Conservation (phyloP, 2,113 vertebrate genomes). For the Pedionomus torquatus region DNA sequence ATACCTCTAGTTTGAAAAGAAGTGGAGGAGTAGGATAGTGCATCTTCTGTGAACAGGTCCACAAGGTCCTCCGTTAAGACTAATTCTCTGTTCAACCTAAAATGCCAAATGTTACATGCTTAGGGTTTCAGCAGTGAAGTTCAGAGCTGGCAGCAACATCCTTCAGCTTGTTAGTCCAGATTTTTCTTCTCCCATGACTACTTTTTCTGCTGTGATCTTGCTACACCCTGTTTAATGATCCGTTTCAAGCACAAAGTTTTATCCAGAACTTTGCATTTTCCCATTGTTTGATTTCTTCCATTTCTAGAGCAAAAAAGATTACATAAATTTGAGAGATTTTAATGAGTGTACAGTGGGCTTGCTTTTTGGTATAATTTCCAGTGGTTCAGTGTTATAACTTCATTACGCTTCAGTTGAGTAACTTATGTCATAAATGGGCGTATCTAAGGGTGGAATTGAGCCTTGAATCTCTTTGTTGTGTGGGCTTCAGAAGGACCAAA, state of each 20-base stretch:
- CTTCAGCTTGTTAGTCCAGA: neutral
- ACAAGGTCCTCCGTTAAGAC: neutral
- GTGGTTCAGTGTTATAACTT: neutral
- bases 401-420: neutral
- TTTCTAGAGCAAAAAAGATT: neutral
- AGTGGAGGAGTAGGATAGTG: neutral
- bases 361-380: conserved; percentile 10
- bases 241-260: neutral
- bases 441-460: neutral
- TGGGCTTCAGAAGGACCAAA: conserved; percentile 35
- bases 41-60: neutral
- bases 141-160: neutral
- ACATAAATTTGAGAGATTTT: neutral
- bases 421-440: neutral
- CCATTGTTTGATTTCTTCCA: conserved; percentile 36
- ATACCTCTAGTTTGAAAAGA: neutral
- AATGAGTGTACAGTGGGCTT: neutral
- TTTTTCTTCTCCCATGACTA: conserved; percentile 1
- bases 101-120: rapidly evolving
- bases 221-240: neutral
- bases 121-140: neutral
- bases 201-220: neutral
- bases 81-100: neutral
- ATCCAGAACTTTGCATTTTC: neutral
- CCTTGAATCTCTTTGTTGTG: conserved; percentile 48